These are phyloP conservation scores for Miltochrista miniata DNA, from an alignment of 2,888 invertebrate genomes.

Conservation along the genomic window DNA sequence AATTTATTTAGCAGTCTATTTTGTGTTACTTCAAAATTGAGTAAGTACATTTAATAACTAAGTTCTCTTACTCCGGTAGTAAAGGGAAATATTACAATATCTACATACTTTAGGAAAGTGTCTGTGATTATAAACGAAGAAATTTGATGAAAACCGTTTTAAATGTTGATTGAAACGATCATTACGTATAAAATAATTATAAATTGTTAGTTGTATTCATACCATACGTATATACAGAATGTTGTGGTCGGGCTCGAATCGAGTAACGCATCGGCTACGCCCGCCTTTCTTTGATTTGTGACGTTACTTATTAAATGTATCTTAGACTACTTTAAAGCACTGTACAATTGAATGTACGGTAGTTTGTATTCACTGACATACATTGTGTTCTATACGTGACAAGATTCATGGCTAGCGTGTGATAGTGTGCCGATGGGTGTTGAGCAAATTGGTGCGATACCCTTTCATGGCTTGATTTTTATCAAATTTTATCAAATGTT, in stretches of 20 bases:
- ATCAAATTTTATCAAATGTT: slow-evolving; percentile 67
- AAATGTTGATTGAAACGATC: slow-evolving; percentile 67
- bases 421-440: slow-evolving; percentile 34
- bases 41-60: slow-evolving; percentile 65
- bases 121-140: slow-evolving; percentile 83
- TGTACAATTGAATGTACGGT: slow-evolving; percentile 36
- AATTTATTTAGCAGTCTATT: slow-evolving; percentile 77
- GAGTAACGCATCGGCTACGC: slow-evolving; percentile 28
- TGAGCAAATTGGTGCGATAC: slow-evolving; percentile 11
- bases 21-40: slow-evolving; percentile 67
- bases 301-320: slow-evolving; percentile 54
- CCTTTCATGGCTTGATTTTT: slow-evolving; percentile 51
- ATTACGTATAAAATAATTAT: slow-evolving; percentile 59
- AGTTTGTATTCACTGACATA: slow-evolving; percentile 39
- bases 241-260: slow-evolving; percentile 32
- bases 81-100: slow-evolving; percentile 61
- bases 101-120: slow-evolving; percentile 81
- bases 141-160: slow-evolving; percentile 77
- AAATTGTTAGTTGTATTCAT: slow-evolving; percentile 60
- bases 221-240: slow-evolving; percentile 29
- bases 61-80: slow-evolving; percentile 69
- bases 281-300: slow-evolving; percentile 37
- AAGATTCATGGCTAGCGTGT: slow-evolving; percentile 35
- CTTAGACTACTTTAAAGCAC: slow-evolving; percentile 50
- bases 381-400: slow-evolving; percentile 46